These are phyloP conservation scores for Caenorhabditis angaria DNA, from an alignment of 2,888 invertebrate genomes.

Conservation along the genomic window DNA sequence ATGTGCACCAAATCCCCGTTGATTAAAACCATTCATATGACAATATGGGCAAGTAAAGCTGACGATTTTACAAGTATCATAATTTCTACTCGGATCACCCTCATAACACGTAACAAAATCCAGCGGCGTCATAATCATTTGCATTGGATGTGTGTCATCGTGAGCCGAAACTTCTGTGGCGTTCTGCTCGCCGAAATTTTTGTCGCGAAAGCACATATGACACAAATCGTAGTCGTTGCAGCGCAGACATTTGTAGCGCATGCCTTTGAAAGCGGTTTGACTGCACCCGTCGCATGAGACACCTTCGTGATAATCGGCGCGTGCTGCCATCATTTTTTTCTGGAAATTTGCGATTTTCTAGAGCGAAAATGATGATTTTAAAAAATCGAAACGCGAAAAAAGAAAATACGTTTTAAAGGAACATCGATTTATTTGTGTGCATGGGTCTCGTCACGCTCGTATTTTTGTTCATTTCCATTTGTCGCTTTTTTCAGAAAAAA, in stretches of 20 bases:
- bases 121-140: constrained; percentile 94
- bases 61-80: constrained; percentile 83
- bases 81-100: constrained; percentile 86
- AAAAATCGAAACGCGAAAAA: not conserved
- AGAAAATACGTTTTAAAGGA: constrained; percentile 31
- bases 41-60: constrained; percentile 94
- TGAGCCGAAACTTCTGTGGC: constrained; percentile 77
- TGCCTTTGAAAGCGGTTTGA: constrained; percentile 94
- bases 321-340: not conserved
- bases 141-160: constrained; percentile 96
- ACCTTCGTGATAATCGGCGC: constrained; percentile 76
- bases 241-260: constrained; percentile 97
- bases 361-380: not conserved
- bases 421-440: constrained; percentile 17
- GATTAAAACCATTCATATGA: constrained; percentile 89
- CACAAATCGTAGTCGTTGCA: constrained; percentile 99
- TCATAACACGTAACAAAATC: constrained; percentile 92
- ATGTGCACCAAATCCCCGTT: constrained; percentile 83
- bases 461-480: not conserved
- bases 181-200: constrained; percentile 20
- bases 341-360: too few species aligned
- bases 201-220: constrained; percentile 77
- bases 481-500: not conserved
- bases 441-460: constrained; percentile 27
- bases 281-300: constrained; percentile 99